phyloP scores from a whole-genome alignment of 1,140 invertebrate species.

The Phymastichus coffea region DNA sequence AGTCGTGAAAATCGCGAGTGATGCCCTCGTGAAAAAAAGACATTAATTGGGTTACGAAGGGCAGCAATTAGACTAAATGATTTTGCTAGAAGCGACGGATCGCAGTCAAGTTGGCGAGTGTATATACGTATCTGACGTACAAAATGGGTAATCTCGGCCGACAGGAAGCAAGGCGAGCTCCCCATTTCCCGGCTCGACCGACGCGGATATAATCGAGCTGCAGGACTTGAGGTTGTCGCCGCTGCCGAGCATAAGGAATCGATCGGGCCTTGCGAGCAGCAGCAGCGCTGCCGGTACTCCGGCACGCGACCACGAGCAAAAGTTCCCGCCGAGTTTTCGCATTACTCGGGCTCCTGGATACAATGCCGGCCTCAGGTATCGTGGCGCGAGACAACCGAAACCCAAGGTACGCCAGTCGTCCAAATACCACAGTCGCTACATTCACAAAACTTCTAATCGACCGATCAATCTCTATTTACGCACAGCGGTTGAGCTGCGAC shows the following conservation, averaged over 20 bases:
- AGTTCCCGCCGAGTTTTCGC: constrained; percentile 79
- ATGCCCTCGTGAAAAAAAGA: no score
- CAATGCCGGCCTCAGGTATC: constrained; percentile 60
- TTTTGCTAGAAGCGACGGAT: no score
- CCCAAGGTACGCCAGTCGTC: no score
- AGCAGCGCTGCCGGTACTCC: constrained; percentile 32
- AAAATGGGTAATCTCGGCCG: background rate
- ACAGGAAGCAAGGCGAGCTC: constrained; percentile 52
- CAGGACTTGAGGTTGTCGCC: constrained; percentile 81
- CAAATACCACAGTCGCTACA: no score
- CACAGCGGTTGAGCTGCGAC: no score
- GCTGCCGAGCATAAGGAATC: constrained; percentile 72
- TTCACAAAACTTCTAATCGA: no score
- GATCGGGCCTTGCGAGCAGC: constrained; percentile 44
- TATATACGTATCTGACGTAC: background rate
- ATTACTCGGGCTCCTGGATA: constrained; percentile 58
- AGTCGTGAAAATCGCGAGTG: no score
- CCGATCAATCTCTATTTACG: no score
- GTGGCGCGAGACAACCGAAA: constrained; percentile 55
- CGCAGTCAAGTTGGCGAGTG: background rate
- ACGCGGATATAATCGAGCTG: constrained; percentile 67
- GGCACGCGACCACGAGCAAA: constrained; percentile 56
- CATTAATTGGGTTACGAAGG: no score
- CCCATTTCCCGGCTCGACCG: constrained; percentile 48
- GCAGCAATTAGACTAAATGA: no score